Evolutionary conservation across 1,140 invertebrate genomes (phyloP), one percentile per base, ranked within the genome.

Genomic region (Drosophila equinoxialis): DNA sequence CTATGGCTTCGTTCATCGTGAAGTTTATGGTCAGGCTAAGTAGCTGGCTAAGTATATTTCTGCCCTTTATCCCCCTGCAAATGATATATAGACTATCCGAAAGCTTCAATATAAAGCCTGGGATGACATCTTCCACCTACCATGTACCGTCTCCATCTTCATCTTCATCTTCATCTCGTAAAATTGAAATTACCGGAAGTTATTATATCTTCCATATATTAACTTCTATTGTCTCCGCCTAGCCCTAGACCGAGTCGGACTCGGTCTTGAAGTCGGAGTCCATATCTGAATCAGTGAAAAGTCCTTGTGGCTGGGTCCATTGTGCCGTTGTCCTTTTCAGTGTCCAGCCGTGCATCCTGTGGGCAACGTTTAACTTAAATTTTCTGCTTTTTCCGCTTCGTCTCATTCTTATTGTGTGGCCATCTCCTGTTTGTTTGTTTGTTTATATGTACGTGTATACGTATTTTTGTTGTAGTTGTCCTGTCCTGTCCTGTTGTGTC

Each of bases 331-430:
- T 83, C 79, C 81, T 78, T 51, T 81, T 58, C 55, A 57, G 81
- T 55, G 69, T 82, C 83, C 83, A 86, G 84, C 78, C 83, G 83
- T 87, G 83, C 83, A 90, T 91, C 90, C 90, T 91, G 87, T 69
- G 57, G 73, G 51, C 61, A 83, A 79, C 90, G 86, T 91, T 91
- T 91, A 91, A 85, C 81, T 91, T 91, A 90, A 91, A 91, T 91
- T 91, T 87, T 91, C 68, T 87, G 87, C 90, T 87, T 91, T 91
- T 91, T 91, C 90, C 90, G 90, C 90, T 90, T 87, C 72, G 87
- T 67, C 86, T 91, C 81, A 70, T 79, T 81, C 77, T 72, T 76
- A 87, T 91, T 90, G 80, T 91, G 71, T 80, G 77, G 66, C 74
- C 79, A 75, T 65, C 82, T 86, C 82, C 79, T 76, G 68, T 71